Evolutionary conservation across 2,888 invertebrate genomes (phyloP).

Genomic region (Hirtodrosophila cameraria): DNA sequence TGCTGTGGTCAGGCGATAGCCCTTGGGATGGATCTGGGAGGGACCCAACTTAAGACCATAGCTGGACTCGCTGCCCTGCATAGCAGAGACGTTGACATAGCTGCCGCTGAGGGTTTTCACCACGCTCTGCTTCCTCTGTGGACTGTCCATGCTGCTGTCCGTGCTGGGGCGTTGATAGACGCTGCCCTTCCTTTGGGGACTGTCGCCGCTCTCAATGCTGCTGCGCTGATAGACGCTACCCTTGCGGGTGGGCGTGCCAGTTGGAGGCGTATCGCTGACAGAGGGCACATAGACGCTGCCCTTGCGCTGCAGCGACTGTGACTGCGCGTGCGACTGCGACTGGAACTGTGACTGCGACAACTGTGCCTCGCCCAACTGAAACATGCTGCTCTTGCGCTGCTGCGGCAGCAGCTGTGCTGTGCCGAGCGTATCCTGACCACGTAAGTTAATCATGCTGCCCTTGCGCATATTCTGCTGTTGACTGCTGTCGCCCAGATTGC

Average conservation of each 20-base stretch:
- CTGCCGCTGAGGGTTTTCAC: slow-evolving; percentile 67
- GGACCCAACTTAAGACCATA: slow-evolving; percentile 91
- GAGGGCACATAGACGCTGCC: slow-evolving; percentile 66
- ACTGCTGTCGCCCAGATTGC: slow-evolving; percentile 39
- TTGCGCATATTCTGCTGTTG: slow-evolving; percentile 62
- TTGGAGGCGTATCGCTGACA: slow-evolving; percentile 47
- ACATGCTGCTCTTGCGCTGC: slow-evolving; percentile 75
- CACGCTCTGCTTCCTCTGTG: slow-evolving; percentile 67
- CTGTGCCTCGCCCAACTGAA: slow-evolving; percentile 57
- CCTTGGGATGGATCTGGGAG: slow-evolving; percentile 92
- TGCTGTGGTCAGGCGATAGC: slow-evolving; percentile 88
- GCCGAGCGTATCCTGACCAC: slow-evolving; percentile 38
- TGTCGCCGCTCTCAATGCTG: slow-evolving; percentile 49
- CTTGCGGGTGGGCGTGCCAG: slow-evolving; percentile 62
- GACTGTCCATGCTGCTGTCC: slow-evolving; percentile 41
- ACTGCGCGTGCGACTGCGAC: slow-evolving; percentile 14
- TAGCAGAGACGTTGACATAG: slow-evolving; percentile 65
- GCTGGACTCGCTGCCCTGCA: slow-evolving; percentile 80
- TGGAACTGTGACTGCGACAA: slow-evolving; percentile 20
- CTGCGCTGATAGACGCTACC: slow-evolving; percentile 64
- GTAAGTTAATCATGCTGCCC: slow-evolving; percentile 76
- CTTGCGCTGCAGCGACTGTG: slow-evolving; percentile 55
- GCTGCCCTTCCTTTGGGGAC: slow-evolving; percentile 63
- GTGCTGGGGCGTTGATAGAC: slow-evolving; percentile 42
- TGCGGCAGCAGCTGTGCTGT: slow-evolving; percentile 41